Conservation (phyloP, 2,888 invertebrate genomes). For the Pristionchus fissidentatus region DNA sequence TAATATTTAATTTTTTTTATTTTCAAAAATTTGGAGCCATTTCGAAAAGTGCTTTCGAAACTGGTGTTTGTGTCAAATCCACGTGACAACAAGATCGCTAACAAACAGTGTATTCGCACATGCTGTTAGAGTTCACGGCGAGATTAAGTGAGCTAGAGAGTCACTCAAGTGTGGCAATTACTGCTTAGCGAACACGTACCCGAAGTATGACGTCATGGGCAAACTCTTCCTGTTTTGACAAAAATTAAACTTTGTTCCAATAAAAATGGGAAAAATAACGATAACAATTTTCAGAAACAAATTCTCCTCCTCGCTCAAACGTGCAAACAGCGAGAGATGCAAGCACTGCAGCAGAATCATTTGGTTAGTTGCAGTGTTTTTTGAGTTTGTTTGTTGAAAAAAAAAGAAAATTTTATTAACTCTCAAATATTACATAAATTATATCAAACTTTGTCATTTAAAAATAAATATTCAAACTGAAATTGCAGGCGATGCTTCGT, state of each 20-base stretch:
- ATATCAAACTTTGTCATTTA: background rate
- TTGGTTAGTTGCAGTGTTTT: background rate
- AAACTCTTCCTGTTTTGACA: no score
- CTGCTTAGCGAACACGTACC: no score
- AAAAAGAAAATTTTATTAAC: background rate
- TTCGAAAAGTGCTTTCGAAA: no score
- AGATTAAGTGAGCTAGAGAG: background rate
- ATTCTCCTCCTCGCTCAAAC: slow-evolving; percentile 33
- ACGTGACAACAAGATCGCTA: no score
- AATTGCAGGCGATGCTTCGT: slow-evolving; percentile 41
- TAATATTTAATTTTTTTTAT: no score
- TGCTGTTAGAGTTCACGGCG: background rate
- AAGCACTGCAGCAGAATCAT: slow-evolving; percentile 23
- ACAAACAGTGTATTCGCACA: no score
- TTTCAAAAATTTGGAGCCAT: no score
- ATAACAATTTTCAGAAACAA: slow-evolving; percentile 6
- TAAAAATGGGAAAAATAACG: background rate
- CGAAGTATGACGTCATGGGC: no score
- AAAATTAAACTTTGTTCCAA: background rate
- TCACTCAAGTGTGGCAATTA: background rate
- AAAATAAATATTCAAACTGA: background rate
- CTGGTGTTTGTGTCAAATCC: no score
- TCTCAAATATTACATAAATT: background rate
- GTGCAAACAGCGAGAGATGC: slow-evolving; percentile 42
- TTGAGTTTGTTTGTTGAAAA: background rate